Conservation (phyloP, 2,113 vertebrate genomes). For the Lycaon pictus region DNA sequence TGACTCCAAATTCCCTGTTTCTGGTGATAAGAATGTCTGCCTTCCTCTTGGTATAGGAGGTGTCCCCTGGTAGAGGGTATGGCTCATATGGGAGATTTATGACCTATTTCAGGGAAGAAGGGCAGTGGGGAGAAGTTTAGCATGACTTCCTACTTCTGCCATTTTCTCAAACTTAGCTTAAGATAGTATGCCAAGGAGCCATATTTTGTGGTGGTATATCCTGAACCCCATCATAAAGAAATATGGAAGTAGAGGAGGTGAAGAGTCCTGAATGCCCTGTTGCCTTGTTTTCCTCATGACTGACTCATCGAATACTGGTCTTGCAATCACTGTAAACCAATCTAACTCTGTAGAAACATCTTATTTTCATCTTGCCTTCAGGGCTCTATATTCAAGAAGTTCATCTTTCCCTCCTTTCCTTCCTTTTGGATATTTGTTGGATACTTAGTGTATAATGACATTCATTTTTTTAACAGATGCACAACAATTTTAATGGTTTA, state of each 20-base stretch:
- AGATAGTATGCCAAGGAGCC: background rate
- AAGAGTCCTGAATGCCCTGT: background rate
- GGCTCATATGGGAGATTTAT: background rate
- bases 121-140: background rate
- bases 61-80: background rate
- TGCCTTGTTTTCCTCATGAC: background rate
- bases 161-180: background rate
- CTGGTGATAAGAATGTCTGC: background rate
- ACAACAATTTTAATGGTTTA: background rate
- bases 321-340: background rate
- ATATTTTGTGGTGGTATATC: background rate
- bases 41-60: background rate
- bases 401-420: background rate
- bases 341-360: background rate
- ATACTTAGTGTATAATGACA: background rate
- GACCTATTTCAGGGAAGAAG: background rate
- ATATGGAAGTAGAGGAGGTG: background rate
- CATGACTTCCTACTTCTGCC: background rate
- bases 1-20: background rate
- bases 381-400: background rate
- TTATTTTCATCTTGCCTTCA: background rate
- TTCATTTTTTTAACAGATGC: constrained; percentile 1
- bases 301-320: background rate
- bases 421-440: background rate
- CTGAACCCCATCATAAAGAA: background rate